Base-by-base conservation (phyloP, 2,888 invertebrate species). In the Dromius quadrimaculatus region DNA sequence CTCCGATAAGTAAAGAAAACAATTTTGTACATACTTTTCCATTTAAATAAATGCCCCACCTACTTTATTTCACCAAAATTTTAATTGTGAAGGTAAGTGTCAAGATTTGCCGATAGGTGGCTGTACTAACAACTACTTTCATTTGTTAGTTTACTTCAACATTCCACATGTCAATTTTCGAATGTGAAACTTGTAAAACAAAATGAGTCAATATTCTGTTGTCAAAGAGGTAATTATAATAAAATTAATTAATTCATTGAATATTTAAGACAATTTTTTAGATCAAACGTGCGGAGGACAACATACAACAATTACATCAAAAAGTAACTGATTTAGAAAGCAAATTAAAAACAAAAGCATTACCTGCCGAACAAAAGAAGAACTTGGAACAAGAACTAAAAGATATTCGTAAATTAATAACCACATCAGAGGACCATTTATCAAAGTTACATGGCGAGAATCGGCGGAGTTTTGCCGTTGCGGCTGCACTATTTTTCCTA, bases 331-430 rank as follows among this genome's bases (percentile, higher is more conserved):
- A 59, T 17, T 71, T 82, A 47, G 80, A 82, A 76, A 71, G 76
- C 8, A 79, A 76, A 74, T 65, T 82, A 28, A 73, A 75, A 36
- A 73, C 70, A 15, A 75, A 76, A 50, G 71, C 73, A 19, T 64
- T 80, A 19, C 75, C 79, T 9, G 73, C 73, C 47, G 74, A 74
- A 22, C 76, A 76, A 57, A 76, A 78, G 73, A 76, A 77, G 43
- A 70, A 73, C 5, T 72, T 81, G 20, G 74, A 76, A 73, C 74
- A 71, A 41, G 82, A 82, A 73, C 69, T 82, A 43, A 57, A 72
- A 4, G 81, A 82, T 77, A 77, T 80, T 5, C 74, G 77, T 59
- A 81, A 81, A 75, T 73, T 81, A 43, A 73, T 82, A 23, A 72
- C 73, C 15, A 78, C 78, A 8, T 79, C 81, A 61, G 78, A 81